Percentiles rank a stretch among this genome's conserved stretches.
These are phyloP conservation scores for Plemyria rubiginata DNA, from an alignment of 2,888 invertebrate genomes.

Conservation along the genomic window DNA sequence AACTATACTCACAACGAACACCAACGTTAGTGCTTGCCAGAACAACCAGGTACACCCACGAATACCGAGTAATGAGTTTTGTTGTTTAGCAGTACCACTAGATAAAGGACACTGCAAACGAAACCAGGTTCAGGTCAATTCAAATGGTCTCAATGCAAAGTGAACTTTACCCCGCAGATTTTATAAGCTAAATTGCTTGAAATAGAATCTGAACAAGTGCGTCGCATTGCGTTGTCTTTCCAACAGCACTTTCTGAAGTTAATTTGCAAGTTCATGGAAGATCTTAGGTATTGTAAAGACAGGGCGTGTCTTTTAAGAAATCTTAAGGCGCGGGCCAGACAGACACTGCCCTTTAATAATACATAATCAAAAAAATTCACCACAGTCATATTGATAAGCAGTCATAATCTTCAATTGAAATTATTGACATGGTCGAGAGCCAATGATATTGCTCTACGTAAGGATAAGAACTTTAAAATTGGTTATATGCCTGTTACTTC, in stretches of 20 bases:
- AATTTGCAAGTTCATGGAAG: neutral
- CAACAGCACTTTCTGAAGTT: neutral
- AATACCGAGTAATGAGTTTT: constrained; percentile 81
- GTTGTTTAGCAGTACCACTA: constrained; percentile 74
- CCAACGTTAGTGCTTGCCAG: constrained; percentile 60
- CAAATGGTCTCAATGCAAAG: constrained; percentile 1
- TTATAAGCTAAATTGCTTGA: neutral
- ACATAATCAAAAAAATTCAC: no score
- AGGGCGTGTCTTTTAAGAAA: neutral
- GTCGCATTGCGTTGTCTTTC: neutral
- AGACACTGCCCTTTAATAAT: no score
- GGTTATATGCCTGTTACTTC: no score
- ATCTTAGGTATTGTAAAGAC: neutral
- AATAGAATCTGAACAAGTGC: neutral
- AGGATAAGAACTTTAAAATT: no score
- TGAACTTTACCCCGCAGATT: neutral
- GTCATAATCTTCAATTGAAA: no score
- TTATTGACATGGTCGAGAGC: no score
- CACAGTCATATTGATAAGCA: no score
- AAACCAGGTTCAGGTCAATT: constrained; percentile 44
- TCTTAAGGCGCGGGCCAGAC: no score
- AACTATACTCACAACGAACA: constrained; percentile 38
- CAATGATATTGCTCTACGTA: no score
- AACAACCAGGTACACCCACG: constrained; percentile 73
- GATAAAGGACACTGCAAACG: constrained; percentile 69